Base-by-base conservation (phyloP, 30 jellyfish, hydroid and myxozoan species). In the Aurelia aurita complex sp. Pacific region DNA sequence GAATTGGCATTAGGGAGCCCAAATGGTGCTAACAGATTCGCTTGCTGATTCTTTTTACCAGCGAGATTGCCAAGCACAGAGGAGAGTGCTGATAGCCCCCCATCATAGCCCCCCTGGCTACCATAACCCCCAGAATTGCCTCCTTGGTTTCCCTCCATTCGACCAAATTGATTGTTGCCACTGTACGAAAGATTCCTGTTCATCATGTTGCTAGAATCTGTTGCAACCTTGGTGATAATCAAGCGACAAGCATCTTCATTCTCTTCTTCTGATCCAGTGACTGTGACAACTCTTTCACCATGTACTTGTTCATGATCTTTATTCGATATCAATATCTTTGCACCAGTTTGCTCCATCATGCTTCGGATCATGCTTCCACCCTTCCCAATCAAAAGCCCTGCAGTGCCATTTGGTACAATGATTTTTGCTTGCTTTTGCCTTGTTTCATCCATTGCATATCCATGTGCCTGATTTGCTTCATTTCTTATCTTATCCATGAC, bases 331-430 rank as follows among this genome's bases (percentile, higher is more conserved):
- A 95, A 60, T 38, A 95, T 90, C 83, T 87, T 95, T 18, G 99
- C 96, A 62, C 94, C 94, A 18, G 99, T 85, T 16, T 80, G 96
- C 70, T 95, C 99, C 80, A 81, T 96, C 64, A 95, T 76, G 57
- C 83, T 53, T 50, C 95, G 90, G 23, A 95, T 95, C 78, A 90
- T 87, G 13, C 94, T 43, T n/a, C 99, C 99, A 32, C 98, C 99
- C 60, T 92, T 96, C 53, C 99, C 99, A 74, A 95, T 95, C 23
- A 95, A 87, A 3, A 90, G 74, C 2, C 99, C 99, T 13, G 99
- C 99, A 2, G 98, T 95, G 46, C 96, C 94, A 87, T 95, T 90
- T 18, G 99, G 99, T n/a, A 90, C 95, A 80, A 95, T 91, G 38
- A 95, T 95, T 61, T 89, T 90, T 3, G 86, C 97, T 86, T 86